Evolutionary conservation across 2,113 vertebrate genomes (phyloP).

Genomic region (Grallaria varia): DNA sequence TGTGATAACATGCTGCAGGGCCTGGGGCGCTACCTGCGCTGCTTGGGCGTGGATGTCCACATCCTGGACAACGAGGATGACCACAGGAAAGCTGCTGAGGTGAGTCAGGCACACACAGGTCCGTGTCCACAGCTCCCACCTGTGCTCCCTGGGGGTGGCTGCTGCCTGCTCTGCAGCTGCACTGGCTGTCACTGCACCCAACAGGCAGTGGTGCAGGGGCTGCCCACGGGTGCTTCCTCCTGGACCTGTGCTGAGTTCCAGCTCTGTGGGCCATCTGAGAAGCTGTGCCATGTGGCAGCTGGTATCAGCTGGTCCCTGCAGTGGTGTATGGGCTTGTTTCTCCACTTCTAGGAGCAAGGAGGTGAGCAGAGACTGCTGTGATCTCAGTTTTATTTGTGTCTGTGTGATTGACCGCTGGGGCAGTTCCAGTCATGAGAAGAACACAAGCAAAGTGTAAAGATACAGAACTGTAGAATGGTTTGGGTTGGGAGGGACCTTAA

Average conservation of each 20-base stretch:
- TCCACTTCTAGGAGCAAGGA: not conserved
- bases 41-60: conserved; percentile 80
- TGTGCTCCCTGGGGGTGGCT: rapidly evolving
- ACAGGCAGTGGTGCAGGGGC: not conserved
- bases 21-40: conserved; percentile 84
- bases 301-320: not conserved
- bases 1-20: conserved; percentile 91
- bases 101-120: not conserved
- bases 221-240: not conserved
- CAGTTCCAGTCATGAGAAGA: not conserved
- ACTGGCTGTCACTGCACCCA: rapidly evolving
- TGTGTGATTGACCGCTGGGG: not conserved
- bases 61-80: conserved; percentile 81
- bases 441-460: not conserved
- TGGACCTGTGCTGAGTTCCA: not conserved
- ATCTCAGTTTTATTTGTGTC: not conserved
- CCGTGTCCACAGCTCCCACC: not conserved
- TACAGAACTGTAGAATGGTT: not conserved
- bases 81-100: conserved; percentile 83
- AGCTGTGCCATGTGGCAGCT: not conserved
- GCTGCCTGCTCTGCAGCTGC: not conserved
- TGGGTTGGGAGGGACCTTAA: not conserved
- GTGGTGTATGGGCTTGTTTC: not conserved
- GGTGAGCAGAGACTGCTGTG: not conserved
- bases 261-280: rapidly evolving